Evolutionary conservation across 1,140 invertebrate genomes (phyloP), one percentile per base, ranked within the genome.

Genomic region (Drosophila sucinea): DNA sequence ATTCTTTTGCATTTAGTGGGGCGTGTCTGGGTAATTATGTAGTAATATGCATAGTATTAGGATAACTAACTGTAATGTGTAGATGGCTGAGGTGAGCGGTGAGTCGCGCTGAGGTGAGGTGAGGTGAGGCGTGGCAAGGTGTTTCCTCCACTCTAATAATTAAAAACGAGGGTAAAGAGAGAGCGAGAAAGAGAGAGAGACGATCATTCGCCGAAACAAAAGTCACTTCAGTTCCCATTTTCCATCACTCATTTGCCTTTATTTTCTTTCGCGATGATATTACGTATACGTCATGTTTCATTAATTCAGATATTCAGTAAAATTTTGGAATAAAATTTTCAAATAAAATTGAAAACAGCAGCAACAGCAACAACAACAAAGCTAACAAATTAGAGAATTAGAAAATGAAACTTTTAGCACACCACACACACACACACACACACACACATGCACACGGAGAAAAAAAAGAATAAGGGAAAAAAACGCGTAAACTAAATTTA

Each of bases 201-300:
- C 33, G 56, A 60, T 29, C 55, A 35, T 17, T 54, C 27, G 40
- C 56, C 56, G 2, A 25, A 47, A 25, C 44, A 27, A 25, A 51
- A 51, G 23, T 51, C 23, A 25, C 2, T 27, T 27, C 3, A 55
- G 30, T 60, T 69, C 58, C 58, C 68, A 76, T 76, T 67, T 65
- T 67, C 61, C 64, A 77, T 77, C 63, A 77, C 77, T 70, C 7
- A 51, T 51, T 51, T 51, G 7, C 25, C 23, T 27, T 27, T 7
- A 10, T 38, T 11, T 8, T 38, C 4, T 38, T 38, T 38, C 4
- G 10, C 11, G 10, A 51, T 51, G 70, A 77, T 62, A 83, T 83
- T 76, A 67, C 80, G 80, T 70, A 83, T 83, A 83, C 76, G 80
- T 61, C 80, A 83, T 76, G 76, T 78, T 76, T 32, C 66, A 76